phyloP scores from a whole-genome alignment of 2,888 invertebrate genomes.

The Hanleya hanleyi region DNA sequence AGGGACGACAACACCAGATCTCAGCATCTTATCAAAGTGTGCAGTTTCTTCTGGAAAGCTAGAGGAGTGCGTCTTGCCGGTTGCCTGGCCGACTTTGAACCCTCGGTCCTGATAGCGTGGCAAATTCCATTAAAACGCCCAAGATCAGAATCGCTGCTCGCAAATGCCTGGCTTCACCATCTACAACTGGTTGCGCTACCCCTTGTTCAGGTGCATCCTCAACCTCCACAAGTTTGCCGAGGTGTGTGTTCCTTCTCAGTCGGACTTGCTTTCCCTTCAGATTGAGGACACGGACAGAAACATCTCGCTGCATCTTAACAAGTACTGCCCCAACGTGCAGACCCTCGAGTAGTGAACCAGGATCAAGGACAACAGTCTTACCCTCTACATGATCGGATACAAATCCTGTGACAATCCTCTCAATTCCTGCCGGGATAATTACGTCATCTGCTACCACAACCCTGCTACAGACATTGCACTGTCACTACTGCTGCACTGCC shows the following conservation, averaged over 20 bases:
- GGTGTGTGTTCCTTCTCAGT: background rate
- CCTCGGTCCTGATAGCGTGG: too few relatives aligned
- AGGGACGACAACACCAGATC: background rate
- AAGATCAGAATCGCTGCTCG: too few relatives aligned
- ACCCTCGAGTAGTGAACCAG: background rate
- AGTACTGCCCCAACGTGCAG: background rate
- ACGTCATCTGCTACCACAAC: background rate
- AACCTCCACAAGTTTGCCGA: background rate
- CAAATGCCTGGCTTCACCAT: too few relatives aligned
- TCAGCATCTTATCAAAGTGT: background rate
- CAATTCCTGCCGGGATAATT: background rate
- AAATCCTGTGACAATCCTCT: background rate
- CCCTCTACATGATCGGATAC: background rate
- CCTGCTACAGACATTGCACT: background rate
- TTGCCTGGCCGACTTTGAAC: too few relatives aligned
- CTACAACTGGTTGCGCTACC: too few relatives aligned
- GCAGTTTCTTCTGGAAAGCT: too few relatives aligned
- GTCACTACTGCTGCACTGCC: too few relatives aligned
- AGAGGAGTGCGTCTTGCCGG: too few relatives aligned
- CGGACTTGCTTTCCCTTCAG: background rate
- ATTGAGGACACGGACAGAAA: background rate
- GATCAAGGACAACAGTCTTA: background rate
- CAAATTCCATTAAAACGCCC: too few relatives aligned
- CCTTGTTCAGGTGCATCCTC: background rate
- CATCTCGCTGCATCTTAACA: background rate